Percentiles rank a stretch among this genome's conserved stretches.
Conservation (phyloP, 2,113 vertebrate species). For the Eurystomus gularis region DNA sequence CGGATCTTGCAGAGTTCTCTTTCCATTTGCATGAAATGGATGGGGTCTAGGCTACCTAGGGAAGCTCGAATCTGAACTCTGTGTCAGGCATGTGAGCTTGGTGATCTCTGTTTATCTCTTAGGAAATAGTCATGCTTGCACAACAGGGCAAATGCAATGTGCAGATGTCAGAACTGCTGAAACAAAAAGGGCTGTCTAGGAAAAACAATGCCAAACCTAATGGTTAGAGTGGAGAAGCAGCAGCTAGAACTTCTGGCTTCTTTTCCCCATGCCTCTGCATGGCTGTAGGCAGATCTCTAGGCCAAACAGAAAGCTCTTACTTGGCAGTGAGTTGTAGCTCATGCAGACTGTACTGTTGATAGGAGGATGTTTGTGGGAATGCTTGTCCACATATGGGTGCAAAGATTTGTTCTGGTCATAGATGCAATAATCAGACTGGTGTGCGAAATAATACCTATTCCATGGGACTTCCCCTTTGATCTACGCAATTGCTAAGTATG, state of each 20-base stretch:
- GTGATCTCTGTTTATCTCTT: constrained; percentile 63
- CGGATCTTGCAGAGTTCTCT: neutral
- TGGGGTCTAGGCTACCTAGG: neutral
- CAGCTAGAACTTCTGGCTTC: neutral
- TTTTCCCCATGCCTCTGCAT: neutral
- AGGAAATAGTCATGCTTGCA: constrained; percentile 54
- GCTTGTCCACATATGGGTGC: neutral
- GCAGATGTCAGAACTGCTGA: constrained; percentile 37
- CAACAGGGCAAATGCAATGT: constrained; percentile 37
- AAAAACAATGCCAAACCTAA: constrained; percentile 35
- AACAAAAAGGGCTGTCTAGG: constrained; percentile 21
- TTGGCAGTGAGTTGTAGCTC: neutral
- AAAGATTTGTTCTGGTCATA: neutral
- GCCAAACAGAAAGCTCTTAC: neutral
- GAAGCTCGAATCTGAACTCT: constrained; percentile 14
- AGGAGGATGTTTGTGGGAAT: neutral
- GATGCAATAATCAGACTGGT: neutral
- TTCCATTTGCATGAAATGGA: neutral
- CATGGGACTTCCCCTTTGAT: neutral
- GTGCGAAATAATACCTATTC: neutral
- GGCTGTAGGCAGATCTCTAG: neutral
- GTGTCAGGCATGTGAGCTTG: constrained; percentile 38
- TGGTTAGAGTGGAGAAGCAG: neutral
- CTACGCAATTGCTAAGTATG: neutral
- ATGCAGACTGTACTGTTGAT: neutral